These are phyloP conservation scores for Chelon auratus DNA, from an alignment of 2,797 vertebrate genomes.

Conservation along the genomic window DNA sequence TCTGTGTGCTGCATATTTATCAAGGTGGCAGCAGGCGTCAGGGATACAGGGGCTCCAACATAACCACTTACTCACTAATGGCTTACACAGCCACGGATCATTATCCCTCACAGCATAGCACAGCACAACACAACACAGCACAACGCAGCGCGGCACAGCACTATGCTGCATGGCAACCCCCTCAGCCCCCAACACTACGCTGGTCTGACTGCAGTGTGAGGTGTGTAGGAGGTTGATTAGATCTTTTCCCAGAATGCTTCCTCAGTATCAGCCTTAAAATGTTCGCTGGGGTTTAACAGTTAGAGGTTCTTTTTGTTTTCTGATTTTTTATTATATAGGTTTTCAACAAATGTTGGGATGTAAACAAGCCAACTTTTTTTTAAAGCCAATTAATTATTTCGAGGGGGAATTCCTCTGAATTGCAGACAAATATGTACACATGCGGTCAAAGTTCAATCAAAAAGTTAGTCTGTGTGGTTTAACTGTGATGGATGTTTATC, in stretches of 20 bases:
- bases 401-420: too few relatives aligned
- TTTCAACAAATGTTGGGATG: background rate
- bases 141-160: constrained; percentile 42
- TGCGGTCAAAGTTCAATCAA: too few relatives aligned
- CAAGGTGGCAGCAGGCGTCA: constrained; percentile 84
- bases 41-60: constrained; percentile 76
- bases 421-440: too few relatives aligned
- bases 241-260: constrained; percentile 50
- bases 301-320: constrained; percentile 20
- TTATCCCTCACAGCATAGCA: constrained; percentile 77
- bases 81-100: constrained; percentile 83
- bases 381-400: too few relatives aligned
- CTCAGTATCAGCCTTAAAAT: constrained; percentile 38
- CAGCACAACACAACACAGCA: constrained; percentile 55
- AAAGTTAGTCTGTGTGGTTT: too few relatives aligned
- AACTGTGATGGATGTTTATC: too few relatives aligned
- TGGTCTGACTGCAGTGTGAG: constrained; percentile 56
- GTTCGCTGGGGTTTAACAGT: constrained; percentile 21
- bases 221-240: constrained; percentile 71
- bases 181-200: constrained; percentile 45
- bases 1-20: constrained; percentile 81
- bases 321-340: background rate
- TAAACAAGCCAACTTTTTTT: too few relatives aligned
- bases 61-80: constrained; percentile 83
- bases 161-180: constrained; percentile 50